phyloP scores from a whole-genome alignment of 2,797 vertebrate genomes.

The Carduelis carduelis region DNA sequence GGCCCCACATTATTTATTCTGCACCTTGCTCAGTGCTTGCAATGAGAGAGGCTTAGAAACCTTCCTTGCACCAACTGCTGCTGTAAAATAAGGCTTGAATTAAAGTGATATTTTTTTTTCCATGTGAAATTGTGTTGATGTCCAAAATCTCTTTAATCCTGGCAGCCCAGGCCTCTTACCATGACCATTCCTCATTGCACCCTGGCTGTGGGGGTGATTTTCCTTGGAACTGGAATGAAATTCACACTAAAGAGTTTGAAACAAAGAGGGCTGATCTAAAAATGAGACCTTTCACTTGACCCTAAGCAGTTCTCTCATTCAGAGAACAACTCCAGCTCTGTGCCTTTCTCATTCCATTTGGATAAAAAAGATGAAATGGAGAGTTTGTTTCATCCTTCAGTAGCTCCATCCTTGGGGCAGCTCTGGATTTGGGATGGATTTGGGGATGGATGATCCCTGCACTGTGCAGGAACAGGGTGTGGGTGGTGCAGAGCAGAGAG shows the following conservation, averaged over 20 bases:
- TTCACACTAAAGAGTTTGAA: background rate
- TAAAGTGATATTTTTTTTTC: background rate
- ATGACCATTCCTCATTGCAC: background rate
- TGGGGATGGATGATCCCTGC: background rate
- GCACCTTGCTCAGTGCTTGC: background rate
- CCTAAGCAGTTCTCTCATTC: background rate
- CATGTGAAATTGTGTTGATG: background rate
- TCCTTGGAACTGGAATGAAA: background rate
- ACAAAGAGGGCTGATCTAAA: background rate
- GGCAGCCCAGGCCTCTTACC: background rate
- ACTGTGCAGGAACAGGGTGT: fast-evolving
- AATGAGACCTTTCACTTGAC: background rate
- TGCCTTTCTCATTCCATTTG: background rate
- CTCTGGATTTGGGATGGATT: background rate
- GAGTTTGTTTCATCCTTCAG: background rate
- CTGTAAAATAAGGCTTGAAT: background rate
- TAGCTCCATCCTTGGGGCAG: background rate
- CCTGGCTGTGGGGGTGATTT: background rate
- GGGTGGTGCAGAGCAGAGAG: background rate
- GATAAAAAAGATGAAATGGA: background rate
- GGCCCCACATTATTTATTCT: background rate
- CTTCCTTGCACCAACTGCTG: background rate
- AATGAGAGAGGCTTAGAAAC: background rate
- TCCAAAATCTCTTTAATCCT: background rate
- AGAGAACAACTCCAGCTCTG: background rate